Percentiles rank a stretch among this genome's conserved stretches.
Conservation (phyloP, 1,140 invertebrate genomes). For the Hirudo medicinalis region DNA sequence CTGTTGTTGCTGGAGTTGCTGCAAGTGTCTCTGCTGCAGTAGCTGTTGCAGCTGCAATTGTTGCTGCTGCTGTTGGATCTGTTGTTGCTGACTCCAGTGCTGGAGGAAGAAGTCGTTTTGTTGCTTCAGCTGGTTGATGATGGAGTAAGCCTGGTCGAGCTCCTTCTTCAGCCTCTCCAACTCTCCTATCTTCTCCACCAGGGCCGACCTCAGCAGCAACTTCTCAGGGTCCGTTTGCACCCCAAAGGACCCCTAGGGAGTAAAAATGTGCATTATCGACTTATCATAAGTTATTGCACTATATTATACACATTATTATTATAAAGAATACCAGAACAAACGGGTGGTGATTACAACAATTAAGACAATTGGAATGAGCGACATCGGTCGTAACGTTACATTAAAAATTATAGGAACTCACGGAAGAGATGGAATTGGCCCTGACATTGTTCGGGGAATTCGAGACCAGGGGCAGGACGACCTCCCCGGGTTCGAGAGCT, state of each 20-base stretch:
- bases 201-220: constrained; percentile 19
- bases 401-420: too few relatives aligned
- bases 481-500: neutral
- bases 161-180: constrained; percentile 21
- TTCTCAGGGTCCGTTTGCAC: constrained; percentile 15
- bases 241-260: too few relatives aligned
- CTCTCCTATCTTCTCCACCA: constrained; percentile 22
- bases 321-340: too few relatives aligned
- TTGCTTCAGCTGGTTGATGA: constrained; percentile 22
- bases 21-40: neutral
- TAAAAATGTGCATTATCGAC: too few relatives aligned
- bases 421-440: neutral
- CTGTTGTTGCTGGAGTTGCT: constrained; percentile 4
- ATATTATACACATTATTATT: too few relatives aligned
- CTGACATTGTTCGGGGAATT: neutral
- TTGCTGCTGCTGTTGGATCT: constrained; percentile 3
- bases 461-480: neutral
- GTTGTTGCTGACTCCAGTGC: constrained; percentile 3
- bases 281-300: too few relatives aligned
- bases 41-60: neutral
- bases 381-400: too few relatives aligned
- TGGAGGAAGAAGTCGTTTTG: constrained; percentile 13
- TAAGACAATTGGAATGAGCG: too few relatives aligned
- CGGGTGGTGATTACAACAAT: too few relatives aligned
- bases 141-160: constrained; percentile 20